Base-by-base conservation (phyloP, 2,888 invertebrate genomes). In the Philonicus albiceps region DNA sequence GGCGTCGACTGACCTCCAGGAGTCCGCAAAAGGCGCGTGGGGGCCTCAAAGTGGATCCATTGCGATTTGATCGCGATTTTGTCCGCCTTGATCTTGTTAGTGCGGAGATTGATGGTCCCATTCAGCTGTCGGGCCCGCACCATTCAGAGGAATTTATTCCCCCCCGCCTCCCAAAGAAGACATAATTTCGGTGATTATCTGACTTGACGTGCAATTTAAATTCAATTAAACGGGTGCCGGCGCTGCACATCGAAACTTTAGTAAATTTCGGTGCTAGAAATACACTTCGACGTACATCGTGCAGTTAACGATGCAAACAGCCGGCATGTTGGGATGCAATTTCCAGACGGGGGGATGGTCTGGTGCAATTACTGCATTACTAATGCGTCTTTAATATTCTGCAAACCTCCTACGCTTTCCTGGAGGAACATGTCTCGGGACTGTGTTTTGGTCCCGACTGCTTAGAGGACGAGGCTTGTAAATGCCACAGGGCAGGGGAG, bases 1-100 rank as follows among this genome's bases (percentile, higher is more conserved):
- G 34, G 40, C 64, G 64, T 19, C 76, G 43, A 76, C n/a, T 76
- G 37, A 76, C 76, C 76, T 40, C 40, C 76, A 76, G 76, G 34
- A 37, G 34, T 76, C 37, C 76, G 40, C 22, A n/a, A 34, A 76
- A 76, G 40, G n/a, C 37, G 34, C 40, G 76, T 64, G 64, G 64
- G 64, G n/a, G n/a, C n/a, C 64, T 27, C 19, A 7, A 43, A 64
- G 27, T 64, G 64, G 3, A 27, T 64, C 27, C 64, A 64, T 64
- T 27, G 64, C 64, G 64, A 64, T 64, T 27, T 64, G 64, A 64
- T 64, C 64, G 64, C 64, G 64, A 49, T 27, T n/a, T 64, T 13
- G 27, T 19, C 37, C 76, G 34, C 13, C 76, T 37, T 40, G 37
- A 76, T 34, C 76, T 76, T 76, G 76, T 76, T 76, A 76, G 76